Evolutionary conservation across 2,113 vertebrate species (phyloP), one percentile per base, ranked within the genome.

Genomic region (Calyptomena viridis): DNA sequence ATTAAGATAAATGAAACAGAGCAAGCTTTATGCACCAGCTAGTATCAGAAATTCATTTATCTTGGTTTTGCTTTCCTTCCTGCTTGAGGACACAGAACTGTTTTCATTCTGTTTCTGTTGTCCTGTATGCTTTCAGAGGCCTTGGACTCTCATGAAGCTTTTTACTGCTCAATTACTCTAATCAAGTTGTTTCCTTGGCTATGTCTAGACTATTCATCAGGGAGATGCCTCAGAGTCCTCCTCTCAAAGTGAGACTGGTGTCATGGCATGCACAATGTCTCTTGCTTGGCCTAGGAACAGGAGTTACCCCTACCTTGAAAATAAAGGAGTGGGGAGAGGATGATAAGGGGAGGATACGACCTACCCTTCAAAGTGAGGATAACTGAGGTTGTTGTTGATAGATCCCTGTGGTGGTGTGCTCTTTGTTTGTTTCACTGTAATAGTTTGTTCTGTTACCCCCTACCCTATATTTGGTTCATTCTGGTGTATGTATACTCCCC

Each of bases 321-420:
- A 40, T 16, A 47, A 64, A 16, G 16, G 1, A 9, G 1, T 7
- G 0, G 1, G 4, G 4, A 2, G 8, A 8, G 5, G 9, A 9
- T 31, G 20, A 18, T 42, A 77, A 33, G 8, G 5, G 42, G n/a
- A 68, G 11, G 23, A 24, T 25, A 52, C 2, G 20, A 59, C 8
- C 14, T 23, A 19, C 19, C 50, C 23, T 15, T 81, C 44, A 67
- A 46, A 39, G 33, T 0, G 0, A 74, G 15, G 44, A 16, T 67
- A 52, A 21, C 44, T 39, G 60, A 39, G 12, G 37, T 12, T 24
- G 25, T 19, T 33, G 19, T 33, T 24, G 59, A 33, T 15, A 37
- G 12, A 17, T 24, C 10, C 33, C 30, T 30, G 44, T 12, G 12
- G 23, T 19, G 5, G 28, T n/a, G n/a, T n/a, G n/a, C n/a, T n/a